These are phyloP conservation scores for Lasioglossum lativentre DNA, from an alignment of 2,888 invertebrate genomes.

Conservation along the genomic window DNA sequence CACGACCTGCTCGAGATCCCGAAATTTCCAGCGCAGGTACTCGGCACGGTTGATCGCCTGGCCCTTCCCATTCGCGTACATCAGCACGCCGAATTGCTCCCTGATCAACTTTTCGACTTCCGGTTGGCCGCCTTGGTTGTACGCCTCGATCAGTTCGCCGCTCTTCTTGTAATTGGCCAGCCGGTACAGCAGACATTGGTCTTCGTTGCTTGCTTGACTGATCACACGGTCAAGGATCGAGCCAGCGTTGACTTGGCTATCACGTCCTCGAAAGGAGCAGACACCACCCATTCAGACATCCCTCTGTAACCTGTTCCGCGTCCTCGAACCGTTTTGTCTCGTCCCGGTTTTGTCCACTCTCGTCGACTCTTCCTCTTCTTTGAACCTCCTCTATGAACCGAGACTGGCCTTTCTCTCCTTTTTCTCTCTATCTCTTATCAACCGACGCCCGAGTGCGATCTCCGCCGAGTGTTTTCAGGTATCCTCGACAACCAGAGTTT, in stretches of 20 bases:
- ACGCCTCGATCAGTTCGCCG: constrained; percentile 95
- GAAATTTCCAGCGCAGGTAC: constrained; percentile 95
- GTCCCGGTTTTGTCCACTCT: constrained; percentile 19
- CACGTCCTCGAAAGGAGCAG: constrained; percentile 82
- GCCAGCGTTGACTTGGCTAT: constrained; percentile 86
- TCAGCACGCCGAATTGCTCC: constrained; percentile 94
- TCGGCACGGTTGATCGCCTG: constrained; percentile 94
- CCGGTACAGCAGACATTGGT: constrained; percentile 94
- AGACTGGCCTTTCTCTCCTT: not conserved
- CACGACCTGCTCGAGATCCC: constrained; percentile 92
- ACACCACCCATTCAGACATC: constrained; percentile 83
- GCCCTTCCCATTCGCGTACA: constrained; percentile 94
- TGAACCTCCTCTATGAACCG: not conserved
- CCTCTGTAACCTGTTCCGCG: constrained; percentile 42
- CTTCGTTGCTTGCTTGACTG: constrained; percentile 94
- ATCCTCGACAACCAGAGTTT: constrained; percentile 51
- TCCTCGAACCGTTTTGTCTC: constrained; percentile 20
- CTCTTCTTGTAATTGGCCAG: constrained; percentile 96
- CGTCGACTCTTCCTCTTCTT: not conserved
- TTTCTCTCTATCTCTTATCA: constrained; percentile 44
- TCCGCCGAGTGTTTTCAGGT: constrained; percentile 43
- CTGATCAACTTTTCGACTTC: constrained; percentile 94
- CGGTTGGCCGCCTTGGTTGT: constrained; percentile 92
- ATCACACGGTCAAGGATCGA: constrained; percentile 95
- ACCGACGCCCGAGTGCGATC: constrained; percentile 45